Percentiles rank a stretch among this genome's conserved stretches.
phyloP scores from a whole-genome alignment of 2,888 invertebrate genomes.

The Sturmia bella region DNA sequence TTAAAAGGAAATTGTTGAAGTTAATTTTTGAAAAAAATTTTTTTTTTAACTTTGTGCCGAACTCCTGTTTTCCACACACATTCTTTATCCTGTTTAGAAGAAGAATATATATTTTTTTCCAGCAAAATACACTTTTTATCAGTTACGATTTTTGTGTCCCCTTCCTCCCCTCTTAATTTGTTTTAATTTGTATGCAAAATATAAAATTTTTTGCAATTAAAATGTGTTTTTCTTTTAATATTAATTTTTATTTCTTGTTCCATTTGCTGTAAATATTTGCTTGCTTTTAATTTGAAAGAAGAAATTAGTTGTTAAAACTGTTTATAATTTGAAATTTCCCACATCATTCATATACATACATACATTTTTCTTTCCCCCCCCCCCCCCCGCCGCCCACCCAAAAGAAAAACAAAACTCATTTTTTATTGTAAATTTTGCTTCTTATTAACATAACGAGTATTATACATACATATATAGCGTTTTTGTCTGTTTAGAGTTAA shows the following conservation, averaged over 20 bases:
- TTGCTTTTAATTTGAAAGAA: conserved; percentile 24
- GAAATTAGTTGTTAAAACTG: conserved; percentile 6
- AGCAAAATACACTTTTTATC: conserved; percentile 15
- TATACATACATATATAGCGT: no score
- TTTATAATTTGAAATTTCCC: conserved; percentile 35
- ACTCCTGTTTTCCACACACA: not conserved
- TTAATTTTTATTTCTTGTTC: conserved; percentile 38
- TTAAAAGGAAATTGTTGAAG: not conserved
- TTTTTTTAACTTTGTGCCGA: conserved; percentile 44
- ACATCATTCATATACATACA: conserved; percentile 9
- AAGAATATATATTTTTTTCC: not conserved
- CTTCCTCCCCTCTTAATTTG: not conserved
- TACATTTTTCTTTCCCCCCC: no score
- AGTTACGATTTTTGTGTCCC: conserved; percentile 18
- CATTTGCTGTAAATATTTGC: conserved; percentile 51
- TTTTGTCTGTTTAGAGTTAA: not conserved
- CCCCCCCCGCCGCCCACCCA: no score
- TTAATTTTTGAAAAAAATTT: not conserved
- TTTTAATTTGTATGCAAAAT: conserved; percentile 32
- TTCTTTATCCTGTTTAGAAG: not conserved
- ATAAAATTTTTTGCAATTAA: conserved; percentile 50
- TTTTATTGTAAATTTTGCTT: conserved; percentile 56
- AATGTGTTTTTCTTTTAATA: conserved; percentile 59
- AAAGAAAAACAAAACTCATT: conserved; percentile 50
- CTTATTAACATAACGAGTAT: conserved; percentile 7